Percentiles rank a stretch among this genome's conserved stretches.
Conservation (phyloP, 1,140 invertebrate genomes). For the Sitobion miscanthi region DNA sequence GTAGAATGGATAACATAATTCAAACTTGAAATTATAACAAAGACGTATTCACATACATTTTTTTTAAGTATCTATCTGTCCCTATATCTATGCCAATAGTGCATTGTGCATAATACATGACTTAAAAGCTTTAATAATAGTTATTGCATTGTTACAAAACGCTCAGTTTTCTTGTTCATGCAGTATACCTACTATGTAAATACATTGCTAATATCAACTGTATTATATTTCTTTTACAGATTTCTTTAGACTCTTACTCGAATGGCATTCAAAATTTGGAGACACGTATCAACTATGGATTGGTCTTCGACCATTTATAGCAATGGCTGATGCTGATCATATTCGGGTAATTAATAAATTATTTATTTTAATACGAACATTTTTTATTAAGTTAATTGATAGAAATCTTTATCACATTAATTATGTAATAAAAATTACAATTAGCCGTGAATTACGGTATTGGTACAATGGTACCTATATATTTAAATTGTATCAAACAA, state of each 20-base stretch:
- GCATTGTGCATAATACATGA: neutral
- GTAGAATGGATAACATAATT: neutral
- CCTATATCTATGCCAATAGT: neutral
- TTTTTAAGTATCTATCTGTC: neutral
- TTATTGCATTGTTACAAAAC: neutral
- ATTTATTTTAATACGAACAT: neutral
- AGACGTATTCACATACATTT: neutral
- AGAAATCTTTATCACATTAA: neutral
- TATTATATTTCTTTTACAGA: slow-evolving; percentile 49
- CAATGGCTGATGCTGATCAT: slow-evolving; percentile 47
- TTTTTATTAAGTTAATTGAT: neutral
- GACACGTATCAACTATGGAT: slow-evolving; percentile 55
- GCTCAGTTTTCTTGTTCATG: neutral
- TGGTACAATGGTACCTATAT: neutral
- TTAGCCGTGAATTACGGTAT: neutral
- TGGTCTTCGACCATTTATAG: slow-evolving; percentile 56
- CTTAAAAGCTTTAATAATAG: neutral
- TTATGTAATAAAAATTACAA: neutral
- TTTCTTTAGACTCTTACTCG: slow-evolving; percentile 53
- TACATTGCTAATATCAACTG: neutral
- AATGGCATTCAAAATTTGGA: slow-evolving; percentile 49
- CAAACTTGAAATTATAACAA: neutral
- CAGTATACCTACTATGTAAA: neutral
- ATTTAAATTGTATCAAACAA: neutral
- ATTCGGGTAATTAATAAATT: slow-evolving; percentile 51